Evolutionary conservation across 2,797 vertebrate species (phyloP), one percentile per base, ranked within the genome.

Genomic region (Danio choprae): DNA sequence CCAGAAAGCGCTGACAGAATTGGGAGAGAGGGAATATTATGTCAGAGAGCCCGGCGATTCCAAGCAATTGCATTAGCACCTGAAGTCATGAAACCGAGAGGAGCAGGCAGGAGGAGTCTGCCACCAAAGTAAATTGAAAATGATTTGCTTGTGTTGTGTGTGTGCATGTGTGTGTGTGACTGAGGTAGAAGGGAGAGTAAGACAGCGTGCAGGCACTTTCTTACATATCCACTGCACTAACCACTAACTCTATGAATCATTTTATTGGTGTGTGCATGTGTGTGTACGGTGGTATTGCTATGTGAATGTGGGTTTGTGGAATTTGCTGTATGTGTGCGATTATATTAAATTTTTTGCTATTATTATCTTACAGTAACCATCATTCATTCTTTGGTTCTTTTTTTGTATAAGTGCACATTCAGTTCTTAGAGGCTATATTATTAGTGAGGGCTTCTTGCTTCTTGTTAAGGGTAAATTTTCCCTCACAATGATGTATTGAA

Each of bases 51-150:
- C 82, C 60, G 78, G 59, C 58, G 92, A 92, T 93, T 93, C 91
- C 87, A 88, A 90, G 89, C 89, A 88, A 91, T 89, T 89, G 91
- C 89, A 88, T 91, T 89, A 86, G 83, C 87, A 90, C 87, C 89
- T 87, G 87, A 87, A 92, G 87, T 90, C 87, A 86, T 88, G 83
- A 84, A 84, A 83, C 69, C 59, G 73, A 85, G 73, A 79, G 68
- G 60, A 6, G 64, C 77, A 84, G 82, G 78, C 86, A 81, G 60
- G 9, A 87, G 90, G 85, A 88, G 89, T 86, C 88, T 91, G 90
- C 87, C 90, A 91, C 86, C 84, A 86, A 89, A 93, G 89, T 90
- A 91, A 90, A 93, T 94, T 91, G 92, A 92, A 94, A 94, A 94
- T 91, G 86, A 92, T 92, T 90, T 89, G 86, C 83, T 77, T 81